Base-by-base conservation (phyloP, 2,888 invertebrate species). In the Periphyllus acericola region DNA sequence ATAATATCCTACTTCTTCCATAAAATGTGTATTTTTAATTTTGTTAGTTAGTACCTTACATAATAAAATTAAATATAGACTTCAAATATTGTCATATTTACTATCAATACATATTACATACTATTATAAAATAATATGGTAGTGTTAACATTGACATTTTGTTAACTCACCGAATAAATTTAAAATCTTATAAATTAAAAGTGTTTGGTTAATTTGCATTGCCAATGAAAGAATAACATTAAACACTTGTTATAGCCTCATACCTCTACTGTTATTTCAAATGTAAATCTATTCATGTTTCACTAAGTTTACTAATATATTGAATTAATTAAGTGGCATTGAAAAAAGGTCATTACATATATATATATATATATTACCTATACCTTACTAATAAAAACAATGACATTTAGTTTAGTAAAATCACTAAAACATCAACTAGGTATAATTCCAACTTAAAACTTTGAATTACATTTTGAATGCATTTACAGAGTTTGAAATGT, bases 201-300 rank as follows among this genome's bases (percentile, higher is more conserved):
- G 11, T 60, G 21, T 83, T 52, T 52, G 52, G 3, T 25, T n/a
- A 25, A 72, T 55, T 72, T 55, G 34, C 34, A 55, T 83, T 72
- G 8, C 17, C n/a, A 60, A 29, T 29, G 5, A 75, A 29, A 29
- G 17, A 60, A 25, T 21, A 29, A 3, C 29, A 60, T 60, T 66
- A 76, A 76, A 84, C 32, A 74, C 29, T n/a, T 83, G 2, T 29
- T 29, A 14, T 46, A 46, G 46, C 46, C 14, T n/a, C n/a, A n/a
- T n/a, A n/a, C n/a, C n/a, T 68, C 2, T 25, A 84, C 19, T 84
- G 9, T 34, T 76, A 14, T 76, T 68, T 34, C 9, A 68, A 68
- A 78, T 85, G 76, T 68, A 78, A 68, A 85, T 85, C 52, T 78
- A 78, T 85, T 85, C 84, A 29, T n/a, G 8, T 78, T 34, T 46